Percentiles rank a stretch among this genome's conserved stretches.
Conservation (phyloP, 1,140 invertebrate genomes). For the Panonychus citri region DNA sequence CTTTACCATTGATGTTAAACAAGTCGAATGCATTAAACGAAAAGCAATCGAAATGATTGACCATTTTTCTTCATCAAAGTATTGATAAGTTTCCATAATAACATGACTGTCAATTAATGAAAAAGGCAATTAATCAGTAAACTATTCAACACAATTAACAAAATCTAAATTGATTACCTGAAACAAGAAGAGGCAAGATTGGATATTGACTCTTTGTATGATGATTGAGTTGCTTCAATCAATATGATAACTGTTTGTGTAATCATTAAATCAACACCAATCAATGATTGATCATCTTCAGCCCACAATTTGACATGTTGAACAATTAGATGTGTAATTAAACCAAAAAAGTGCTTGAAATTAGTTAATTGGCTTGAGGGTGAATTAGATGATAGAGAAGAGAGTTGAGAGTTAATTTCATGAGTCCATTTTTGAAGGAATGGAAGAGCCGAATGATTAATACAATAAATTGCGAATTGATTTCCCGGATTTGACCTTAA, state of each 20-base stretch:
- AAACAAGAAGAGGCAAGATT: background rate
- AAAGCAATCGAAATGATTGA: background rate
- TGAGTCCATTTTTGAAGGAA: slow-evolving; percentile 71
- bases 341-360: slow-evolving; percentile 76
- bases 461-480: slow-evolving; percentile 61
- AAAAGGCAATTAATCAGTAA: background rate
- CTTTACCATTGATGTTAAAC: background rate
- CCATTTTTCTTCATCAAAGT: background rate
- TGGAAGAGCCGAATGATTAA: slow-evolving; percentile 65
- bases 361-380: slow-evolving; percentile 35
- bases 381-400: slow-evolving; percentile 29
- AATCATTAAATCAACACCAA: background rate
- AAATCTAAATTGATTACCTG: background rate
- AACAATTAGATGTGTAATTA: slow-evolving; percentile 69
- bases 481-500: slow-evolving; percentile 42
- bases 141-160: too few species aligned
- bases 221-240: background rate
- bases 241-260: slow-evolving; percentile 5
- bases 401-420: slow-evolving; percentile 28
- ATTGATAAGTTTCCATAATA: background rate
- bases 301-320: slow-evolving; percentile 40
- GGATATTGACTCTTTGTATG: background rate
- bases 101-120: background rate
- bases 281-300: slow-evolving; percentile 20
- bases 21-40: background rate